phyloP scores from a whole-genome alignment of 2,797 vertebrate genomes.

The Rhinella marina region DNA sequence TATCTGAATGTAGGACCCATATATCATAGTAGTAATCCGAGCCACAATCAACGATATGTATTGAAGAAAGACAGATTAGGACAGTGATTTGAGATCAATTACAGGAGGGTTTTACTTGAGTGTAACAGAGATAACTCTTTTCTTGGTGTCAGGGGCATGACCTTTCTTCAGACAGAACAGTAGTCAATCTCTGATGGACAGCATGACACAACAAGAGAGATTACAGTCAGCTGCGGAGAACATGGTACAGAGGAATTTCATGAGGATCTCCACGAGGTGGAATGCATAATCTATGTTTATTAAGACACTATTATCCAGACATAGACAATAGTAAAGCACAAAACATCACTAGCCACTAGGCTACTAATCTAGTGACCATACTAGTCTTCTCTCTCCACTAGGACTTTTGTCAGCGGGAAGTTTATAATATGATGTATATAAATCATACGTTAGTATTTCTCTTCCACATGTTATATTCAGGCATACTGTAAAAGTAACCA shows the following conservation, averaged over 20 bases:
- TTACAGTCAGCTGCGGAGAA: constrained; percentile 38
- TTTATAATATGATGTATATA: no score
- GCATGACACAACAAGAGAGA: constrained; percentile 37
- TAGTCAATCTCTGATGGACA: constrained; percentile 50
- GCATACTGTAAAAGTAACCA: background rate
- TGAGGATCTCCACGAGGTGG: background rate
- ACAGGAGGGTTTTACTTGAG: constrained; percentile 3
- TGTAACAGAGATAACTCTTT: background rate
- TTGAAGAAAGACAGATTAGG: background rate
- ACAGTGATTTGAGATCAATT: background rate
- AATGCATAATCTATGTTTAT: background rate
- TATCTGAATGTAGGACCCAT: background rate
- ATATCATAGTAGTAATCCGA: background rate
- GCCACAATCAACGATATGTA: background rate
- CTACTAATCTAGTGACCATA: no score
- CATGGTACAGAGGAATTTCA: background rate
- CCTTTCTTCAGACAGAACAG: constrained; percentile 48
- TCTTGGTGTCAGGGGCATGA: constrained; percentile 53
- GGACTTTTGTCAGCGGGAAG: background rate
- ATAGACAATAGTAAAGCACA: background rate
- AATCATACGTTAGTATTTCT: background rate
- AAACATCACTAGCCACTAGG: background rate
- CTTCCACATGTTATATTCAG: no score
- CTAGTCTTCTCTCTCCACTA: no score
- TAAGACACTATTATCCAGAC: background rate